These are phyloP conservation scores for human (Homo sapiens) DNA, from an alignment of 2,113 vertebrate species.

Conservation along the genomic window DNA sequence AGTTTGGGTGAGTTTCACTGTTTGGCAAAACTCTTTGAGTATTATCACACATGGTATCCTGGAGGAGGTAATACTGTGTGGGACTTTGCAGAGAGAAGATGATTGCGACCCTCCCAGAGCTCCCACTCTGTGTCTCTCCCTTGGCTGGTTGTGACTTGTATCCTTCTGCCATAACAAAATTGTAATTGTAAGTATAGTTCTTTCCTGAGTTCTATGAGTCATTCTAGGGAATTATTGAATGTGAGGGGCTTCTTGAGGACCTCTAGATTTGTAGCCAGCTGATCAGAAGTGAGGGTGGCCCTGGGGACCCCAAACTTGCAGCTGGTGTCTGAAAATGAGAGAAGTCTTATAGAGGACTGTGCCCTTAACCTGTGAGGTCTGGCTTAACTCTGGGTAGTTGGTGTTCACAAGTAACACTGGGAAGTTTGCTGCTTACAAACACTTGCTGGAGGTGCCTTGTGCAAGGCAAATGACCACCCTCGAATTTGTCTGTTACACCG, in stretches of 20 bases:
- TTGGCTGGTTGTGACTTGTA: background rate
- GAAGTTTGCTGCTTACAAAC: background rate
- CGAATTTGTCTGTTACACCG: background rate
- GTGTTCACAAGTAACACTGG: background rate
- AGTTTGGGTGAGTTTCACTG: background rate
- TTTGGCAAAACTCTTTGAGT: background rate
- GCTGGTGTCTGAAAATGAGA: background rate
- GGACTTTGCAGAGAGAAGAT: background rate
- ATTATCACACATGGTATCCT: background rate
- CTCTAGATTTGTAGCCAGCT: background rate
- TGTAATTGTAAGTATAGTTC: background rate
- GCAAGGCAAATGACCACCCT: background rate
- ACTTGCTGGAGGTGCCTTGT: background rate
- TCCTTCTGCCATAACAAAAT: background rate
- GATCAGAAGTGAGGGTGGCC: background rate
- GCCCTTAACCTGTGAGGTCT: background rate
- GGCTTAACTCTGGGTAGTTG: background rate
- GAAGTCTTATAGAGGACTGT: background rate
- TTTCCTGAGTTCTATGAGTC: background rate
- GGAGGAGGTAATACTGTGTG: background rate
- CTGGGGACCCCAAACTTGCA: background rate
- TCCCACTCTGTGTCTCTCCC: background rate
- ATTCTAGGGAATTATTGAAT: background rate
- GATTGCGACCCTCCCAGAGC: background rate
- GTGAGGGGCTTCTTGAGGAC: background rate